Conservation (phyloP, 2,113 vertebrate species). For the Sisor rabdophorus region DNA sequence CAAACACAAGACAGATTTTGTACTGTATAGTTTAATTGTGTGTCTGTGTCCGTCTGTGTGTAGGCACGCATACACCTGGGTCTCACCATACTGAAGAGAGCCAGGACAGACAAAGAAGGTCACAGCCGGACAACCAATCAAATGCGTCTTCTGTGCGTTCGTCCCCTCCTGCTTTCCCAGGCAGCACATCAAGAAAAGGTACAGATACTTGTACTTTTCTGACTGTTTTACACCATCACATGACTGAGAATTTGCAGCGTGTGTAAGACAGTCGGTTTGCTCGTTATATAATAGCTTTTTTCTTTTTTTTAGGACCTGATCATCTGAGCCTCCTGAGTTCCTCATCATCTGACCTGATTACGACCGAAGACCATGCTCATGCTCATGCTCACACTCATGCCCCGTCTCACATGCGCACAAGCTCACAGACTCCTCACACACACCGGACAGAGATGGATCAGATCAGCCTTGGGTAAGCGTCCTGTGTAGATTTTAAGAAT, state of each 20-base stretch:
- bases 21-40: background rate
- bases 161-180: constrained; percentile 90
- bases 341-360: constrained; percentile 44
- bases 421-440: constrained; percentile 17
- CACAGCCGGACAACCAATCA: constrained; percentile 81
- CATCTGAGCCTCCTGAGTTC: constrained; percentile 44
- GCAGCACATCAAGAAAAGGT: constrained; percentile 93
- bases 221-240: background rate
- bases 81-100: constrained; percentile 95
- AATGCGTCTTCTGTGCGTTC: constrained; percentile 85
- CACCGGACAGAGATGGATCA: constrained; percentile 78
- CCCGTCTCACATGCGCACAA: constrained; percentile 26
- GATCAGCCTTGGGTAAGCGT: constrained; percentile 86
- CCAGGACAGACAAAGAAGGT: constrained; percentile 80
- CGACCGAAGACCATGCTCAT: constrained; percentile 29
- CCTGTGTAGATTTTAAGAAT: no score
- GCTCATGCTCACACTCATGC: constrained; percentile 11
- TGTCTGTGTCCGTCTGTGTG: constrained; percentile 28
- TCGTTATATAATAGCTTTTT: background rate
- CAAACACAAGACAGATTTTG: background rate
- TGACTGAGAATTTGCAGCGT: background rate
- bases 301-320: constrained; percentile 18
- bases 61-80: constrained; percentile 91
- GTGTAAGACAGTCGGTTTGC: no score
- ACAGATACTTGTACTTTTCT: constrained; percentile 40